A percentile compares a stretch with the other conserved stretches of the same genome.
phyloP scores from a whole-genome alignment of 2,797 vertebrate genomes.

The Pseudotriccus pelzelni region DNA sequence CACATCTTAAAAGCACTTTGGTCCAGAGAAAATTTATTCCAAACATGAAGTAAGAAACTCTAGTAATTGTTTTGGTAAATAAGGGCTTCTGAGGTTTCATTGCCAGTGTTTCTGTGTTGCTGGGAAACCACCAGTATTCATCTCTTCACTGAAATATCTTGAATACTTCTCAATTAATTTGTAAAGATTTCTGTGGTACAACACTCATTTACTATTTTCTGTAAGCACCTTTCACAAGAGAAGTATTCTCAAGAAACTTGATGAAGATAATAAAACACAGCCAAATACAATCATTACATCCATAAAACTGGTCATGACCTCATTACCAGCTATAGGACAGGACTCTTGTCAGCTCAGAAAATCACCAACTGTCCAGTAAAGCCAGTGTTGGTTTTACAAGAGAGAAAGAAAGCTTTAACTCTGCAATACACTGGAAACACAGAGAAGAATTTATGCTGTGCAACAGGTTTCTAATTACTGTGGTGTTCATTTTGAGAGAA shows the following conservation, averaged over 20 bases:
- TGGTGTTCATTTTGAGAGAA: neutral
- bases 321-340: neutral
- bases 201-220: neutral
- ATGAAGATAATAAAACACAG: neutral
- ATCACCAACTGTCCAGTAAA: neutral
- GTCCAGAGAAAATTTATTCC: neutral
- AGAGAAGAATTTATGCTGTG: neutral
- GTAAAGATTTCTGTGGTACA: neutral
- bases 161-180: neutral
- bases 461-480: neutral
- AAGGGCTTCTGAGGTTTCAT: neutral
- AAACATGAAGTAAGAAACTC: neutral
- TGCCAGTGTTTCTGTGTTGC: neutral
- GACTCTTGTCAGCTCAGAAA: neutral
- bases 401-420: neutral
- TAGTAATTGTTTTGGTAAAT: neutral
- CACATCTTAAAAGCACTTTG: neutral
- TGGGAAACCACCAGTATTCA: neutral
- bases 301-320: neutral
- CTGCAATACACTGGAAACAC: neutral
- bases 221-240: neutral
- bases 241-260: neutral
- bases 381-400: neutral
- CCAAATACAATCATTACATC: neutral
- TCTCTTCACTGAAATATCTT: neutral